Base-by-base conservation (phyloP, 2,888 invertebrate genomes). In the Eupithecia insigniata region DNA sequence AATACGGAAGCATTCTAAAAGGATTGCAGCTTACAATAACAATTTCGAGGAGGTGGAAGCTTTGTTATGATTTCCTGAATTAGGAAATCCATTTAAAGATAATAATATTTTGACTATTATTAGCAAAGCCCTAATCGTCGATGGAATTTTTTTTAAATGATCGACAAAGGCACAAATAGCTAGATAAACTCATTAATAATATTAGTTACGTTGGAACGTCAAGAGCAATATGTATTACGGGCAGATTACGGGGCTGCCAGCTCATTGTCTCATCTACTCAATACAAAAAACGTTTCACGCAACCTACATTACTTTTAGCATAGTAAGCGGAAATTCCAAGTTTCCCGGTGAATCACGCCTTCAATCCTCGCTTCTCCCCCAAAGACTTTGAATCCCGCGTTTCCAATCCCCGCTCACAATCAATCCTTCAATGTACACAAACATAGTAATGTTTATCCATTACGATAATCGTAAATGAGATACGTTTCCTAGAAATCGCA, bases 361-460 rank as follows among this genome's bases (percentile, higher is more conserved):
- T 36, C 36, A 66, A 60, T 72, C 64, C 55, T 58, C 28, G 64
- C 43, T 34, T 28, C 55, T 64, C 30, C 62, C 55, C 66, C 26
- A 18, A 66, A 70, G 73, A 67, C 70, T 34, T 34, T 16, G 36
- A 64, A 36, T 34, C 28, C 60, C 22, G 55, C n/a, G 36, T 22
- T 65, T 46, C 65, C 70, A 60, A 66, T 64, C 36, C 55, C 66
- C 67, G 70, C 61, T 32, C 65, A 70, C 69, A 69, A 68, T 70
- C n/a, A 18, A 64, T 55, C 71, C 60, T 43, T 34, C 16, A 36
- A 26, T 36, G 55, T 26, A 26, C 61, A 64, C 62, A 55, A 62
- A 71, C 61, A 61, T 64, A 46, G 34, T 58, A 34, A 58, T 51
- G 71, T 69, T 72, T 69, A 66, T 62, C 32, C 66, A 67, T 62